Percentiles rank a stretch among this genome's conserved stretches.
phyloP scores from a whole-genome alignment of 2,797 vertebrate species.

The Enteromius thamalakanensis region DNA sequence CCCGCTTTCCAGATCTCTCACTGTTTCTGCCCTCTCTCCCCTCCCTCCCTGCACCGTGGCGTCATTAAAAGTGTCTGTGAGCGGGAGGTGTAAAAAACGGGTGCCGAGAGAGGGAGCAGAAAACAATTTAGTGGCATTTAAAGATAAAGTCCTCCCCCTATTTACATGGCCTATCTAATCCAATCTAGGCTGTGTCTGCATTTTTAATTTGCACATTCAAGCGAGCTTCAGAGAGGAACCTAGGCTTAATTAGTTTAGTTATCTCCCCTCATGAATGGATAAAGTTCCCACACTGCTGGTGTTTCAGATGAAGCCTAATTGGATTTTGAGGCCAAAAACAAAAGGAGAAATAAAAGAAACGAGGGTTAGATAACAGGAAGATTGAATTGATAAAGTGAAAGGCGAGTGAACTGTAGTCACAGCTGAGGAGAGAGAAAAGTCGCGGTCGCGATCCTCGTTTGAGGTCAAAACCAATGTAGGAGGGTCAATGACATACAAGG shows the following conservation, averaged over 20 bases:
- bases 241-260: conserved; percentile 81
- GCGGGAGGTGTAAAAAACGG: conserved; percentile 47
- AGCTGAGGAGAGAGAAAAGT: conserved; percentile 60
- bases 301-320: conserved; percentile 80
- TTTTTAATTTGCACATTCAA: conserved; percentile 74
- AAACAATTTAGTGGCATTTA: conserved; percentile 67
- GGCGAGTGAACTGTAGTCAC: conserved; percentile 60
- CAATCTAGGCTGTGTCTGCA: conserved; percentile 74
- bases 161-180: conserved; percentile 78
- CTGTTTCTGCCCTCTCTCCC: conserved; percentile 36
- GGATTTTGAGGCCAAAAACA: conserved; percentile 71
- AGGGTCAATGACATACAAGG: conserved; percentile 30
- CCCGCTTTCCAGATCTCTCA: conserved; percentile 37
- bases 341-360: conserved; percentile 65
- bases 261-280: conserved; percentile 76
- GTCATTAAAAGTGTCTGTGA: conserved; percentile 50
- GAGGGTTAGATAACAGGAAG: conserved; percentile 73
- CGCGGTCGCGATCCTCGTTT: conserved; percentile 71
- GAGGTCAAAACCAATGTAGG: conserved; percentile 68
- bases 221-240: conserved; percentile 68
- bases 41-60: conserved; percentile 3
- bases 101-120: conserved; percentile 55
- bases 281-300: conserved; percentile 74
- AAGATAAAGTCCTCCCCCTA: conserved; percentile 64
- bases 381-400: conserved; percentile 55